Evolutionary conservation across 2,113 vertebrate species (phyloP).

Genomic region (Serinus canaria): DNA sequence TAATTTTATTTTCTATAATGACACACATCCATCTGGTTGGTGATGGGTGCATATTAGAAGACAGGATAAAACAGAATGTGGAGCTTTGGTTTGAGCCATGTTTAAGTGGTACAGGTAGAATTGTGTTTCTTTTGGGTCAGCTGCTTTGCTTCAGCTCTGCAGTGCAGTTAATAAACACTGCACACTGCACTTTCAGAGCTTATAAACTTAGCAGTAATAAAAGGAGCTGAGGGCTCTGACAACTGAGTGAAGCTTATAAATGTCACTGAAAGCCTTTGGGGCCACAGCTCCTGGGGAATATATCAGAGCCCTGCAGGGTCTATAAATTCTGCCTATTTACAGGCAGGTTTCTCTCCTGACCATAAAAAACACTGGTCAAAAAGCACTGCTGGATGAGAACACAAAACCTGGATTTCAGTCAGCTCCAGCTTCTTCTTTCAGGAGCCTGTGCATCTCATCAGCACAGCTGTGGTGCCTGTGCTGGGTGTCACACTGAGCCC

Average conservation of each 20-base stretch:
- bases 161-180: slow-evolving; percentile 19
- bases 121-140: slow-evolving; percentile 3
- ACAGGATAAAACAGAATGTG: background rate
- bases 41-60: background rate
- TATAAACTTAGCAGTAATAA: slow-evolving; percentile 60
- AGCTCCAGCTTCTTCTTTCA: background rate
- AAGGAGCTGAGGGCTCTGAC: slow-evolving; percentile 32
- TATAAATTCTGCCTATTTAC: slow-evolving; percentile 51
- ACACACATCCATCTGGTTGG: background rate
- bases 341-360: slow-evolving; percentile 14
- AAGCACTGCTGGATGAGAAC: background rate
- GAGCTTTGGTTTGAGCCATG: background rate
- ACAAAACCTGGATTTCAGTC: background rate
- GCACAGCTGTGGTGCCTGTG: background rate
- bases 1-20: background rate
- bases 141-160: slow-evolving; percentile 1
- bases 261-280: background rate
- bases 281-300: background rate
- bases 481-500: rapidly evolving
- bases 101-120: background rate
- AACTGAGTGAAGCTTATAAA: slow-evolving; percentile 38
- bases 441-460: background rate
- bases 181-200: slow-evolving; percentile 32
- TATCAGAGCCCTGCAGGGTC: slow-evolving; percentile 3
- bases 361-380: slow-evolving; percentile 14